A percentile compares a stretch with the other conserved stretches of the same genome.
These are phyloP conservation scores for Theristicus caerulescens DNA, from an alignment of 2,113 vertebrate species.

Conservation along the genomic window DNA sequence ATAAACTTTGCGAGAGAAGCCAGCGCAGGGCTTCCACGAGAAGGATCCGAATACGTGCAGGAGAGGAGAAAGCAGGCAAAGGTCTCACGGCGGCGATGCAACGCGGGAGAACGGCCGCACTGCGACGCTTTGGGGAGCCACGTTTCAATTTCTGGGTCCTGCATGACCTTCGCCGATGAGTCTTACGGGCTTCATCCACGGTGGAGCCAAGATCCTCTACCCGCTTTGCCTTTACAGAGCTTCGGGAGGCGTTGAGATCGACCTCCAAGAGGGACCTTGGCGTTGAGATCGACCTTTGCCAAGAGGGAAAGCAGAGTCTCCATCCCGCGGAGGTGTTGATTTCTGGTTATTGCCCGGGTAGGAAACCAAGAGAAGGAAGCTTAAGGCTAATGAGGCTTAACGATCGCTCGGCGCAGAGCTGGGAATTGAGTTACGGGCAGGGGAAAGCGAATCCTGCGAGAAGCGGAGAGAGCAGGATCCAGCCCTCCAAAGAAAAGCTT, in stretches of 20 bases:
- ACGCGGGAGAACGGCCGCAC: background rate
- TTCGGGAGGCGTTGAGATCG: background rate
- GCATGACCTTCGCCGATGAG: background rate
- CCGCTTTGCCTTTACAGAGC: background rate
- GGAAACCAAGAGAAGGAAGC: background rate
- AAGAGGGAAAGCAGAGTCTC: background rate
- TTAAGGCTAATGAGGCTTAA: background rate
- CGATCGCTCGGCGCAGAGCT: background rate
- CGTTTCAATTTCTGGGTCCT: background rate
- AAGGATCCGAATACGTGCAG: background rate
- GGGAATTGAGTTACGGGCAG: background rate
- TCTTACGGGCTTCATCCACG: fast-evolving
- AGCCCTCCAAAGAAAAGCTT: background rate
- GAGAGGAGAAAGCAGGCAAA: background rate
- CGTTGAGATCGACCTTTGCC: background rate
- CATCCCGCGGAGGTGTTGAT: background rate
- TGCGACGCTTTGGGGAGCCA: background rate
- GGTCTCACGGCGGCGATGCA: fast-evolving
- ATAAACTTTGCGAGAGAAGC: background rate
- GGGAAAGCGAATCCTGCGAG: background rate
- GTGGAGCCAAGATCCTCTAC: background rate
- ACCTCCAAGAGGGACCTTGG: background rate
- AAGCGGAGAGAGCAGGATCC: no score
- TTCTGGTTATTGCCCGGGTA: no score
- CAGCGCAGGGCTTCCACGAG: fast-evolving